Conservation (phyloP, 2,797 vertebrate species). For the Sitta carolinensis region DNA sequence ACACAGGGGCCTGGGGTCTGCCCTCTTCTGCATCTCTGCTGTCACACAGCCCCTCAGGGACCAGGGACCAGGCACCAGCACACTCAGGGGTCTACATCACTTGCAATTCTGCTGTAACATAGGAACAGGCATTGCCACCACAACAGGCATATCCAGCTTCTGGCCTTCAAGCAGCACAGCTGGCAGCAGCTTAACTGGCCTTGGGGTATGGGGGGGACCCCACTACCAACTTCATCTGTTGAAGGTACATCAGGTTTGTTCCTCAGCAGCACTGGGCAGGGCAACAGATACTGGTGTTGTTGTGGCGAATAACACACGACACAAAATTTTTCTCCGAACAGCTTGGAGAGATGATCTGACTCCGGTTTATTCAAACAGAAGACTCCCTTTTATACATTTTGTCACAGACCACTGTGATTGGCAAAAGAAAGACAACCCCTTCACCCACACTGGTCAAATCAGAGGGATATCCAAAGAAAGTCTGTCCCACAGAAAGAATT, state of each 20-base stretch:
- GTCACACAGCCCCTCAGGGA: not conserved
- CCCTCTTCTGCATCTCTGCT: not conserved
- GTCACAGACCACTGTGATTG: no score
- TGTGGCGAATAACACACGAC: no score
- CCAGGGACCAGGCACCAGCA: not conserved
- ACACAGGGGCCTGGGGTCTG: not conserved
- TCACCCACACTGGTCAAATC: no score
- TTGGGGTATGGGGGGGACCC: rapidly evolving
- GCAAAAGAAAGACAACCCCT: no score
- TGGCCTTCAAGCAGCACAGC: not conserved
- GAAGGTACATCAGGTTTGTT: not conserved
- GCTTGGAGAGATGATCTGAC: no score
- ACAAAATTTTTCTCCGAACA: no score
- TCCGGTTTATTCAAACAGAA: no score
- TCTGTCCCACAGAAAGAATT: no score
- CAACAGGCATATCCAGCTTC: not conserved
- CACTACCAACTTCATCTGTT: not conserved
- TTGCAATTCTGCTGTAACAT: not conserved
- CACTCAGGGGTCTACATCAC: not conserved
- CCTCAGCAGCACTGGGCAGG: not conserved
- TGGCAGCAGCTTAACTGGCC: not conserved
- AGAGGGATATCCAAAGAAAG: no score
- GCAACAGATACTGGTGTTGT: not conserved
- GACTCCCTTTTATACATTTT: no score
- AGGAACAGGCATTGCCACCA: not conserved